Percentiles rank a stretch among this genome's conserved stretches.
These are phyloP conservation scores for Eupleurogrammus muticus DNA, from an alignment of 2,797 vertebrate species.

Conservation along the genomic window DNA sequence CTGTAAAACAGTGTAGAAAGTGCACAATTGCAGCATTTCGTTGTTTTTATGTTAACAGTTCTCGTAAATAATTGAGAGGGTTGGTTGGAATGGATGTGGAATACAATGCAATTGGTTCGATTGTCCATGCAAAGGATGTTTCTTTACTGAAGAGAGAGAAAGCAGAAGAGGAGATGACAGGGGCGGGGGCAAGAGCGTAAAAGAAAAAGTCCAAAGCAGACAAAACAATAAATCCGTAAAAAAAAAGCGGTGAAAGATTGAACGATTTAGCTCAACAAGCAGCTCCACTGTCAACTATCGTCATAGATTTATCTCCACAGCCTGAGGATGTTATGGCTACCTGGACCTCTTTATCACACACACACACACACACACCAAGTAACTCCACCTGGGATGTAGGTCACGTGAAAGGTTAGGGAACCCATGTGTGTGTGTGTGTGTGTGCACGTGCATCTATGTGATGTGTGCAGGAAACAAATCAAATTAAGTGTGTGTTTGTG, in stretches of 20 bases:
- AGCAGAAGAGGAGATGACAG: neutral
- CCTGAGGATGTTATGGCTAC: slow-evolving; percentile 66
- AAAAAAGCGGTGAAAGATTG: neutral
- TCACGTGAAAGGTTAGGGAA: slow-evolving; percentile 42
- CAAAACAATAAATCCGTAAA: neutral
- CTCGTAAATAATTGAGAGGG: neutral
- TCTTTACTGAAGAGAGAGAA: neutral
- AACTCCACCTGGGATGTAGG: slow-evolving; percentile 43
- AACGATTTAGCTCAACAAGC: neutral
- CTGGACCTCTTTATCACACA: neutral
- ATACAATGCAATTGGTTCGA: no score
- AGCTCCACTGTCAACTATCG: neutral
- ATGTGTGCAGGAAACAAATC: slow-evolving; percentile 25
- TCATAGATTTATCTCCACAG: slow-evolving; percentile 1
- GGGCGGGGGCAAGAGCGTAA: neutral
- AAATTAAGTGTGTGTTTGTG: slow-evolving; percentile 62
- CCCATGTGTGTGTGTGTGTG: slow-evolving; percentile 14
- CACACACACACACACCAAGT: slow-evolving; percentile 2
- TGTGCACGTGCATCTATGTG: neutral
- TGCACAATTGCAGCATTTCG: no score
- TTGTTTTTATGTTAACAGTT: neutral
- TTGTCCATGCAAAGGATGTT: neutral
- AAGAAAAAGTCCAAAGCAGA: neutral
- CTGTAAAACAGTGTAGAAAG: no score
- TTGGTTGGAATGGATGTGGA: neutral